Base-by-base conservation (phyloP, 2,888 invertebrate species). In the Ormyrus pomaceus region DNA sequence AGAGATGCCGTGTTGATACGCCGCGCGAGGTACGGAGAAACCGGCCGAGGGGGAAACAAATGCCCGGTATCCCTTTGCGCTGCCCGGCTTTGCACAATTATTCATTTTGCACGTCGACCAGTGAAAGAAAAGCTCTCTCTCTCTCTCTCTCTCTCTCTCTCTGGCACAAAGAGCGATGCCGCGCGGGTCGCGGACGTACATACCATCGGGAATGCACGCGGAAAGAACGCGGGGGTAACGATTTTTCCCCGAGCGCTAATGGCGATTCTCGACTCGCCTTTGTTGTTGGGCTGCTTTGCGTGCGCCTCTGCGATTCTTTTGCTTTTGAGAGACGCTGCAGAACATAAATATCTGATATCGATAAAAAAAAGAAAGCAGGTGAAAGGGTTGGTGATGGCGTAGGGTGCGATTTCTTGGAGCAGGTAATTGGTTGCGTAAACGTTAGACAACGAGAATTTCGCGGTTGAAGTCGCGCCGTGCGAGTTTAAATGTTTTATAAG, bases 161-260 rank as follows among this genome's bases (percentile, higher is more conserved):
- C 0, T 13, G 1, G 51, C 8, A 71, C 53, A 61, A 51, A 56
- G 56, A 56, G 69, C n/a, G n/a, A 68, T 45, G 34, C 34, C 34
- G 34, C 34, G 34, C 34, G n/a, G 56, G 7, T 45, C 6, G 9
- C n/a, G 19, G 34, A 70, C 51, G 48, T 1, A 10, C 61, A 51
- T 58, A 72, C 53, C 19, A 7, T 7, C 8, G 13, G 55, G 64
- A 65, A 56, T 74, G 55, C 19, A 50, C 34, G n/a, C 50, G 9
- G 13, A 75, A 55, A 46, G 62, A 34, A 34, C 56, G 50, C 11
- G 59, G 19, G 19, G 6, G 2, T 68, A 82, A 73, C 70, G 76
- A 77, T 74, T 77, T 59, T 79, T 72, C 65, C 59, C 48, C 9
- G 61, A 19, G 62, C 62, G 62, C 61, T 75, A 68, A 61, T 62